Base-by-base conservation (phyloP, 2,113 vertebrate genomes). In the Setophaga coronata region DNA sequence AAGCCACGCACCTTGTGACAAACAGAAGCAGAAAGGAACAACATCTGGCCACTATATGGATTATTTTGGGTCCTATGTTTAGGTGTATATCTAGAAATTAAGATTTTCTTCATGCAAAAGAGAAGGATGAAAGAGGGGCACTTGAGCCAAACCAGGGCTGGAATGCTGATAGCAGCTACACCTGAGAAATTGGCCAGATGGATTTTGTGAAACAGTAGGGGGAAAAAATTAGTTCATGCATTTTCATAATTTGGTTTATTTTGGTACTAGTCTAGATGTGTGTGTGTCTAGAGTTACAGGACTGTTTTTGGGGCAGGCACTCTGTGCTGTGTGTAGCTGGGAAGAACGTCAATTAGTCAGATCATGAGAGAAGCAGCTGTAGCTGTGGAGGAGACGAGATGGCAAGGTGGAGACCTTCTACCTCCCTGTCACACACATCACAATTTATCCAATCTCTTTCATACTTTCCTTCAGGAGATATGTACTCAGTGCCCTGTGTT, bases 1-100 rank as follows among this genome's bases (percentile, higher is more conserved):
- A 7, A 84, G 28, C 38, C 48, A 56, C 0, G 0, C 1, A 3
- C 33, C 50, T 69, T 78, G 58, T 83, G n/a, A 64, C 23, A 73
- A 62, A 29, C 14, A 78, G 64, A 76, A 91, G 43, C 48, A 47
- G 48, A 66, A 31, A 74, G 14, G 28, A 82, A 64, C 17, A 70
- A 24, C 17, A 60, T 50, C 36, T 56, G 42, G 34, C n/a, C 16
- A 24, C 50, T 45, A 34, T 12, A 23, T 18, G 29, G 5, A 12
- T 21, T 34, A 45, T 64, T 69, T 43, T 48, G 14, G 15, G 25
- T 82, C 73, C 48, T 50, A 4, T 13, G 61, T 66, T 50, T 28
- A 47, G 11, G 12, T 26, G 9, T 18, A n/a, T 42, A 24, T 89
- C 34, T 61, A 80, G 66, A 80, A 94, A 95, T 26, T 48, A 64